These are phyloP conservation scores for Loripinus fragilis DNA, from an alignment of 2,888 invertebrate genomes.

Conservation along the genomic window DNA sequence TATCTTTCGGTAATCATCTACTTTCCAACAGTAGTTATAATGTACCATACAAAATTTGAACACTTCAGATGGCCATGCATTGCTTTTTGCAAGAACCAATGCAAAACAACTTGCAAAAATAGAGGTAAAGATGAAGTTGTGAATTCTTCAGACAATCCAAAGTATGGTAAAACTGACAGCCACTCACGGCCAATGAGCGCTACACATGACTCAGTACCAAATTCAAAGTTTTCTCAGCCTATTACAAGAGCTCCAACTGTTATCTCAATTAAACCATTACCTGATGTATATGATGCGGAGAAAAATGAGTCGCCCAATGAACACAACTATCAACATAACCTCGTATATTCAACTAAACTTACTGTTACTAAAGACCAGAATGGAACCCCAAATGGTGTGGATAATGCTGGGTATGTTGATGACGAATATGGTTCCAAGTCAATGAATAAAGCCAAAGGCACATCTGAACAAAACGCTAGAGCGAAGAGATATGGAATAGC, in stretches of 20 bases:
- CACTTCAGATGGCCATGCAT: constrained; percentile 60
- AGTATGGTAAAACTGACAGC: background rate
- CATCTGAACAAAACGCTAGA: background rate
- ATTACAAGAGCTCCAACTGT: background rate
- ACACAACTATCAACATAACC: background rate
- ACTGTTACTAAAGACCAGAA: background rate
- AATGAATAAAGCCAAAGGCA: background rate
- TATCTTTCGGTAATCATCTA: constrained; percentile 73
- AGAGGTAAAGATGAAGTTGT: background rate
- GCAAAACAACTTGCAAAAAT: constrained; percentile 28
- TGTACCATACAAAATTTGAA: constrained; percentile 67
- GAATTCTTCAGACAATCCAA: background rate
- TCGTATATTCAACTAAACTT: background rate
- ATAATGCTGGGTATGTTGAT: constrained; percentile 15
- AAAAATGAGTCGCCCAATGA: background rate
- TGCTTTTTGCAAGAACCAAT: constrained; percentile 27
- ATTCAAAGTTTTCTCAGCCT: constrained; percentile 12
- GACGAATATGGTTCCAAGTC: background rate
- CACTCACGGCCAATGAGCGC: too few relatives aligned
- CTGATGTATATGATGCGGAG: background rate
- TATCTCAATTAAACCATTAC: background rate
- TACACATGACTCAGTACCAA: background rate
- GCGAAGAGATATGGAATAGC: background rate
- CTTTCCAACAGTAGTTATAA: constrained; percentile 67
- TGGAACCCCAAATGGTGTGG: background rate